Percentiles rank a stretch among this genome's conserved stretches.
phyloP scores from a whole-genome alignment of 37 sponge, comb jelly and placozoan genomes.

The Lycopodina hypogea region DNA sequence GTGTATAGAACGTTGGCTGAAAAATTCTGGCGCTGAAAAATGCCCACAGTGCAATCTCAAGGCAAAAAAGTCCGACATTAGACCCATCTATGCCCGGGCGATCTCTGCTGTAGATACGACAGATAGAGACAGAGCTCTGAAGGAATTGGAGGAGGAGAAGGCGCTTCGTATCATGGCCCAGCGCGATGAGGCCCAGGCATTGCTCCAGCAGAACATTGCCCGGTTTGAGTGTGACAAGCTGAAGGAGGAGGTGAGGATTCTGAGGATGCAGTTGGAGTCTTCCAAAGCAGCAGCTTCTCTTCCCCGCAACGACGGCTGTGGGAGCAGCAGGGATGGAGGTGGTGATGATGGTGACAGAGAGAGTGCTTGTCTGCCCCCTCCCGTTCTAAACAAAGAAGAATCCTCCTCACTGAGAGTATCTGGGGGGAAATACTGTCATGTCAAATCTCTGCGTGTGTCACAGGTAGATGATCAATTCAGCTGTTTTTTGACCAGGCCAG shows the following conservation, averaged over 20 bases:
- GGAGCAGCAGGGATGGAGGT: conserved; percentile 1
- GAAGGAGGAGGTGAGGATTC: conserved; percentile 44
- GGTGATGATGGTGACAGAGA: neutral
- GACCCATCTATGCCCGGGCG: conserved; percentile 75
- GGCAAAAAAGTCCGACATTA: conserved; percentile 68
- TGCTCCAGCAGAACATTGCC: conserved; percentile 75
- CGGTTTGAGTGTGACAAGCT: conserved; percentile 73
- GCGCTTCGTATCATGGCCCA: conserved; percentile 38
- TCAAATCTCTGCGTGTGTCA: no score
- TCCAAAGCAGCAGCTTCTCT: neutral
- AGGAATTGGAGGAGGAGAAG: conserved; percentile 75
- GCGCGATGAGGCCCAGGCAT: conserved; percentile 72
- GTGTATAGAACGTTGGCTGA: conserved; percentile 89
- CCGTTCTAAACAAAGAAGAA: no score
- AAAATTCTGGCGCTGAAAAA: conserved; percentile 29
- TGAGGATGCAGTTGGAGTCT: conserved; percentile 32
- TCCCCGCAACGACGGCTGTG: no score
- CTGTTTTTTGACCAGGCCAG: no score
- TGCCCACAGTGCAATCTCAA: conserved; percentile 92
- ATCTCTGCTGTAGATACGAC: conserved; percentile 84
- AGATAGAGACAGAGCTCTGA: conserved; percentile 79
- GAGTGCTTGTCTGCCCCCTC: neutral
- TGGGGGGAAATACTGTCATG: no score
- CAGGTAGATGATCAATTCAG: no score
- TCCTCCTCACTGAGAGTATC: no score